These are phyloP conservation scores for Spea multiplicata DNA, from an alignment of 2,113 vertebrate genomes.

Conservation along the genomic window DNA sequence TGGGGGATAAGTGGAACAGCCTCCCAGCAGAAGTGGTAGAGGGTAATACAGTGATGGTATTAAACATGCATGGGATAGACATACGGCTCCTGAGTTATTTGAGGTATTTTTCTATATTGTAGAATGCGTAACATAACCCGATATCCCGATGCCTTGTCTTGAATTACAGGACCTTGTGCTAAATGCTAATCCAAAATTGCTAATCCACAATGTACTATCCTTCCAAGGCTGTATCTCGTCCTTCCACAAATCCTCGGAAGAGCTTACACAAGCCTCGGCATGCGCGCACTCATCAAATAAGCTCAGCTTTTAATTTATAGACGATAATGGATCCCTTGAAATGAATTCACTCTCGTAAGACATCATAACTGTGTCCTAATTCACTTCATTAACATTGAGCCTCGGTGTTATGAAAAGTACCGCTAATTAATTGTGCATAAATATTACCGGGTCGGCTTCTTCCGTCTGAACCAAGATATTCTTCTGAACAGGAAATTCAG, in stretches of 20 bases:
- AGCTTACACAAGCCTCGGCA: constrained; percentile 18
- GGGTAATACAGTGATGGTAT: no score
- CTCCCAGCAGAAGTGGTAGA: no score
- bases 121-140: no score
- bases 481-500: constrained; percentile 22
- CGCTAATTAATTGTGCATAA: constrained; percentile 60
- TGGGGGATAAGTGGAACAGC: no score
- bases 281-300: constrained; percentile 49
- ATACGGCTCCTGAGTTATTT: no score
- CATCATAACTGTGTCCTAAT: constrained; percentile 51
- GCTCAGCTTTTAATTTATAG: constrained; percentile 46
- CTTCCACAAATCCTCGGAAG: constrained; percentile 32
- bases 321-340: constrained; percentile 52
- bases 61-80: no score
- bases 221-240: constrained; percentile 12
- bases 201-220: constrained; percentile 11
- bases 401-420: constrained; percentile 54
- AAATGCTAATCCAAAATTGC: no score
- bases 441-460: constrained; percentile 51
- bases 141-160: no score
- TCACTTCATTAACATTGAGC: constrained; percentile 55
- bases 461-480: constrained; percentile 48
- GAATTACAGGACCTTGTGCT: no score
- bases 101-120: no score
- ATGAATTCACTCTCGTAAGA: constrained; percentile 48